These are phyloP conservation scores for Tiliqua scincoides DNA, from an alignment of 2,113 vertebrate species.

Conservation along the genomic window DNA sequence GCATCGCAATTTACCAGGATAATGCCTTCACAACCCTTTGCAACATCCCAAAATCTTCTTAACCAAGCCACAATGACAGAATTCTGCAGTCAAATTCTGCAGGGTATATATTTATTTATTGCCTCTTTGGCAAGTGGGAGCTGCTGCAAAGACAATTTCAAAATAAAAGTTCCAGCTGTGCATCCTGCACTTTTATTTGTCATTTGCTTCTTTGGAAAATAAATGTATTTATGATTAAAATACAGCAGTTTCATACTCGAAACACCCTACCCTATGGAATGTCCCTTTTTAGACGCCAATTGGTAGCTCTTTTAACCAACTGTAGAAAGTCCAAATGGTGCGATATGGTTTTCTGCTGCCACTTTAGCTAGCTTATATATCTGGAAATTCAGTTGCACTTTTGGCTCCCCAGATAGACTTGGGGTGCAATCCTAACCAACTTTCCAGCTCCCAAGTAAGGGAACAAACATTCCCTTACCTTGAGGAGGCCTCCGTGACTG, in stretches of 20 bases:
- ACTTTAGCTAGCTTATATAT: background rate
- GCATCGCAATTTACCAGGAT: no score
- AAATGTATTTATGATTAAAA: no score
- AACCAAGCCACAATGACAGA: no score
- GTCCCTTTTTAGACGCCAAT: background rate
- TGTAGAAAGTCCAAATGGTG: rapidly evolving
- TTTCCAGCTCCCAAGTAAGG: no score
- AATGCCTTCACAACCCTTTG: no score
- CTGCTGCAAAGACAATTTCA: background rate
- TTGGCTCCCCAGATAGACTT: background rate
- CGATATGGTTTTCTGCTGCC: background rate
- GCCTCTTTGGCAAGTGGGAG: background rate
- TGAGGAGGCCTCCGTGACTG: no score
- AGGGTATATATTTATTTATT: background rate
- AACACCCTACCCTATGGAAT: background rate
- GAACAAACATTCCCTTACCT: no score
- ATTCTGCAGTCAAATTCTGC: no score
- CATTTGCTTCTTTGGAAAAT: background rate
- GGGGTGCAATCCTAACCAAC: no score
- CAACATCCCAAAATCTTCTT: no score
- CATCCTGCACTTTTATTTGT: background rate
- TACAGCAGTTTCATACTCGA: background rate
- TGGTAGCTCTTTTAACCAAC: background rate
- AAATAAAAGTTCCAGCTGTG: background rate
- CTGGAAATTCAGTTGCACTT: background rate